Evolutionary conservation across 2,113 vertebrate species (phyloP).

Genomic region (Eudorcas thomsonii): DNA sequence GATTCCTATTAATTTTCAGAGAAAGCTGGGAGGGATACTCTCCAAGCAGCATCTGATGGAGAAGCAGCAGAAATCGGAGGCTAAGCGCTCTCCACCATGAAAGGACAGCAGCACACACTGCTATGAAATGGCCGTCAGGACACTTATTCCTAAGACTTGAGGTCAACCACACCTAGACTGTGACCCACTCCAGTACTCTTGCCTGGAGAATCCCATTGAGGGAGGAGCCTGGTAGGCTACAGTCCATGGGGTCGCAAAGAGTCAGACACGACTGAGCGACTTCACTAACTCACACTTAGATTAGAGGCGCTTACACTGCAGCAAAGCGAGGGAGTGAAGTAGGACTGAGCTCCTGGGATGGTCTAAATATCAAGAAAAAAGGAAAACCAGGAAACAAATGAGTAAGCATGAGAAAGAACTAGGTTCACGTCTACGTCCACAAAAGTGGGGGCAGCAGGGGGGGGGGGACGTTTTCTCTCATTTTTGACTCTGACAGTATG

Average conservation of each 20-base stretch:
- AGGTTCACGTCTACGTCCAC: background rate
- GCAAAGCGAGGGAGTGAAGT: background rate
- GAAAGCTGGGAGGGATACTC: background rate
- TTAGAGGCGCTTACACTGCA: background rate
- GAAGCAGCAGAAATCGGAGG: background rate
- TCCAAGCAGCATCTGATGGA: background rate
- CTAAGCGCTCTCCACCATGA: rapidly evolving
- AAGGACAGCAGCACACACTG: background rate
- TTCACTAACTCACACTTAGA: no score
- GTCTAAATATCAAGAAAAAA: no score
- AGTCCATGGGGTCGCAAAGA: no score
- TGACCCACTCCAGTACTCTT: no score
- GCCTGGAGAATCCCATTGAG: no score
- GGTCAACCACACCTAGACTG: no score
- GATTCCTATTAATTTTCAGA: background rate
- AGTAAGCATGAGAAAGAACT: background rate
- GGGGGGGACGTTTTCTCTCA: background rate
- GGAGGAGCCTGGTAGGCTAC: no score
- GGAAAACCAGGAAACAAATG: background rate
- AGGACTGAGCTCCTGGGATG: background rate
- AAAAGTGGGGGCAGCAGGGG: background rate
- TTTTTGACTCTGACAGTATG: background rate
- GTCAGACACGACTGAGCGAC: no score
- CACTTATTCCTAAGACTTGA: background rate
- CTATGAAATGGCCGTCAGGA: background rate